These are phyloP conservation scores for Gobionotothen gibberifrons DNA, from an alignment of 2,797 vertebrate genomes.

Conservation along the genomic window DNA sequence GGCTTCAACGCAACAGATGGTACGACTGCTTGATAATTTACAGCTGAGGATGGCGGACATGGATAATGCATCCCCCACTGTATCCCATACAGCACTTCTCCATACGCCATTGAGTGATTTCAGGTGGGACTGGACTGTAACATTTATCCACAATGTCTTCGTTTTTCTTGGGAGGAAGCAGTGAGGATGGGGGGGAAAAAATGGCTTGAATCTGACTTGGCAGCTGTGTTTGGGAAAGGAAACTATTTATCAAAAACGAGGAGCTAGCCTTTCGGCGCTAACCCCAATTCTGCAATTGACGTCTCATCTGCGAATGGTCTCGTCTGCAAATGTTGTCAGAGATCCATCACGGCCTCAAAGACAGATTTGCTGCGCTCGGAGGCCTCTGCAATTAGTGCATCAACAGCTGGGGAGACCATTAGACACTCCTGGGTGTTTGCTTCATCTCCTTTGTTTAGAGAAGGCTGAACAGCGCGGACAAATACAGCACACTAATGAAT, in stretches of 20 bases:
- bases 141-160: conserved; percentile 64
- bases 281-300: conserved; percentile 51
- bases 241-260: conserved; percentile 78
- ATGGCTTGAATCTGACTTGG: conserved; percentile 54
- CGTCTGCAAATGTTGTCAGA: conserved; percentile 55
- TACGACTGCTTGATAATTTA: conserved; percentile 43
- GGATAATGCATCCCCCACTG: conserved; percentile 58
- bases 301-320: conserved; percentile 51
- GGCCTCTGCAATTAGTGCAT: conserved; percentile 77
- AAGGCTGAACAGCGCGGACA: conserved; percentile 51
- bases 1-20: conserved; percentile 31
- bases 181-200: background rate
- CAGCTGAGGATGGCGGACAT: conserved; percentile 30
- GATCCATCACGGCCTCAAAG: conserved; percentile 70
- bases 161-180: conserved; percentile 28
- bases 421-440: conserved; percentile 69
- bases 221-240: conserved; percentile 89
- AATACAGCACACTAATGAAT: conserved; percentile 66
- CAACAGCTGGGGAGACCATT: conserved; percentile 81
- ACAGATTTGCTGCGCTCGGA: conserved; percentile 52
- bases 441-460: conserved; percentile 66
- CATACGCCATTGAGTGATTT: conserved; percentile 50
- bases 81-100: conserved; percentile 29
- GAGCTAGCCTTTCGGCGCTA: conserved; percentile 59
- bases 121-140: conserved; percentile 66